Base-by-base conservation (phyloP, 2,797 vertebrate species). In the Orientallactaga sibirica region DNA sequence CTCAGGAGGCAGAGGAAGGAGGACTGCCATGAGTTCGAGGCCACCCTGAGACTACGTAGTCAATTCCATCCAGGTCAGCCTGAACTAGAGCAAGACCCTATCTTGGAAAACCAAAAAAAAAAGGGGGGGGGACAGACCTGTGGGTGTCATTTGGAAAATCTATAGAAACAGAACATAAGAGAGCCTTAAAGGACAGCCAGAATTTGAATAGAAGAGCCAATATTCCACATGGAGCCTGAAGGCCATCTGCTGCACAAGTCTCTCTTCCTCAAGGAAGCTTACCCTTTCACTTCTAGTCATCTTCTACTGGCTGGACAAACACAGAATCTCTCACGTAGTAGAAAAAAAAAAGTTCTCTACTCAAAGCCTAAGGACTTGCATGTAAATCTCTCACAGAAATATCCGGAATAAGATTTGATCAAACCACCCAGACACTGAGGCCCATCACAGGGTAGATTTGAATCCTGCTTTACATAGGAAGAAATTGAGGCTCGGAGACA, bases 281-380 rank as follows among this genome's bases (percentile, higher is more conserved):
- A 10, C 52, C 15, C 2, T 61, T 75, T 70, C 55, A 11, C 20
- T 48, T 75, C 78, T 58, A 37, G 15, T 29, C n/a, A 76, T 12
- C 20, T 61, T 64, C 33, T 4, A 33, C 33, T 43, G 70, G 48
- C 7, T 8, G 33, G 66, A 41, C 7, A 48, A 55, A 2, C 19
- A 8, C 6, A 37, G 33, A 55, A 41, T 11, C 19, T 6, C 33
- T 76, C 33, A 25, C 0, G 20, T 19, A 4, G 29, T 25, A 7
- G 20, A 37, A 58, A 15, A 12, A 3, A 3, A 43, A 84, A 64
- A 1, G 22, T 41, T 15, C 41, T 86, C 19, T 16, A 68, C 8
- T 48, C 67, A 66, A 58, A 89, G 33, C 43, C 52, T 20, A 78
- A 10, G 55, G 74, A 70, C 77, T 93, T 79, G 67, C 68, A 93